Percentiles rank a stretch among this genome's conserved stretches.
phyloP scores from a whole-genome alignment of 1,140 invertebrate genomes.

The Heliconius eleuchia region DNA sequence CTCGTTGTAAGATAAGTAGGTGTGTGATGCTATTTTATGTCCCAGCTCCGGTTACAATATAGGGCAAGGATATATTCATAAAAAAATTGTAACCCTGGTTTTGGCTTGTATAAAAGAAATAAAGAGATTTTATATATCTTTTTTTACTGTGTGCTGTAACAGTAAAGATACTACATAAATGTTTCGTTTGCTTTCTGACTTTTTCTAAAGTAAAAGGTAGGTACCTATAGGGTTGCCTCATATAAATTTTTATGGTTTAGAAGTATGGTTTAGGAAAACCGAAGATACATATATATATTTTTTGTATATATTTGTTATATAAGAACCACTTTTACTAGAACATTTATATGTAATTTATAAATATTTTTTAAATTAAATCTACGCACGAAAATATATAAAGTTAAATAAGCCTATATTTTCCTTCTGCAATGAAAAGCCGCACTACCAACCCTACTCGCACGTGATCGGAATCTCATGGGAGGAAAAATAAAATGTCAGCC shows the following conservation, averaged over 20 bases:
- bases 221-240: not conserved
- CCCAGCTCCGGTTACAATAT: not conserved
- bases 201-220: not conserved
- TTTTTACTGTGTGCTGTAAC: not conserved
- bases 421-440: not conserved
- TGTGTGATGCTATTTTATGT: no score
- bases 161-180: not conserved
- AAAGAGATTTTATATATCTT: not conserved
- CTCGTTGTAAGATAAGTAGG: no score
- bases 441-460: slow-evolving; percentile 5
- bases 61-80: no score
- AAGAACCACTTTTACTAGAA: no score
- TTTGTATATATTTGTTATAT: no score
- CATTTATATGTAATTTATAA: no score
- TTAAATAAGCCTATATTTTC: not conserved
- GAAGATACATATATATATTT: not conserved
- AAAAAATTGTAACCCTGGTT: not conserved
- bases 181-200: not conserved
- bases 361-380: not conserved
- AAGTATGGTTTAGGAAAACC: not conserved
- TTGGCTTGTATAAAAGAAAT: not conserved
- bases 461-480: slow-evolving; percentile 31
- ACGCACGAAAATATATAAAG: not conserved
- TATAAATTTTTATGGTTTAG: not conserved
- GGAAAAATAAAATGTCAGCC: slow-evolving; percentile 27